Evolutionary conservation across 2,113 vertebrate genomes (phyloP).

Genomic region (Anas platyrhynchos): DNA sequence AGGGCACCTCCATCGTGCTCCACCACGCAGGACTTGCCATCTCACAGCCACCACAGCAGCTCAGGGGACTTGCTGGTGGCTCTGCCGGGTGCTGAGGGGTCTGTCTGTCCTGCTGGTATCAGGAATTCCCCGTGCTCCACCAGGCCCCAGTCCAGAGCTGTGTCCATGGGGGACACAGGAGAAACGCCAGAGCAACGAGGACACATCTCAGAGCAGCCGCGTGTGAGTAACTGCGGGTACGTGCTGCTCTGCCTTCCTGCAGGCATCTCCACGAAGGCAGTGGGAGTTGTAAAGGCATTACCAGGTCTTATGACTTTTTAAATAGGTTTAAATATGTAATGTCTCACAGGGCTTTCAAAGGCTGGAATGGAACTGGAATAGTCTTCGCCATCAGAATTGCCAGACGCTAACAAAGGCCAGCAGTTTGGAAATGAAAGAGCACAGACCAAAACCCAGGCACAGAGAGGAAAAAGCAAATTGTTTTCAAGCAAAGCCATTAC

Average conservation of each 20-base stretch:
- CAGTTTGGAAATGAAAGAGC: neutral
- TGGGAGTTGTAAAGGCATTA: slow-evolving; percentile 37
- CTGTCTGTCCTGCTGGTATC: accelerated
- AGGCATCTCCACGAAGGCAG: neutral
- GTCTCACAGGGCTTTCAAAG: neutral
- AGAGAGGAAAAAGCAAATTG: neutral
- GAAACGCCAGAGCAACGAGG: neutral
- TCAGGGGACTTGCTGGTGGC: neutral
- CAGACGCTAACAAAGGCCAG: neutral
- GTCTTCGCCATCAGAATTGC: neutral
- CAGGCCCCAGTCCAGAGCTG: neutral
- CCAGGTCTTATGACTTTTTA: slow-evolving; percentile 29
- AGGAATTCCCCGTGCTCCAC: neutral
- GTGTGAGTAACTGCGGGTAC: neutral
- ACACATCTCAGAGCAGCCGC: neutral
- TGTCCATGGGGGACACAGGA: accelerated
- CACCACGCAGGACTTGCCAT: neutral
- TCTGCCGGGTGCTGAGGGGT: neutral
- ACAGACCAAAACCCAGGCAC: neutral
- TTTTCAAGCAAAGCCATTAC: neutral
- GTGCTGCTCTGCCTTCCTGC: neutral
- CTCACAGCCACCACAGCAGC: neutral
- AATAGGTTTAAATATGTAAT: slow-evolving; percentile 12
- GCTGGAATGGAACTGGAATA: neutral
- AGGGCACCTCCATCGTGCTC: neutral